Evolutionary conservation across 2,113 vertebrate species (phyloP).

Genomic region (Terrapene triunguis): DNA sequence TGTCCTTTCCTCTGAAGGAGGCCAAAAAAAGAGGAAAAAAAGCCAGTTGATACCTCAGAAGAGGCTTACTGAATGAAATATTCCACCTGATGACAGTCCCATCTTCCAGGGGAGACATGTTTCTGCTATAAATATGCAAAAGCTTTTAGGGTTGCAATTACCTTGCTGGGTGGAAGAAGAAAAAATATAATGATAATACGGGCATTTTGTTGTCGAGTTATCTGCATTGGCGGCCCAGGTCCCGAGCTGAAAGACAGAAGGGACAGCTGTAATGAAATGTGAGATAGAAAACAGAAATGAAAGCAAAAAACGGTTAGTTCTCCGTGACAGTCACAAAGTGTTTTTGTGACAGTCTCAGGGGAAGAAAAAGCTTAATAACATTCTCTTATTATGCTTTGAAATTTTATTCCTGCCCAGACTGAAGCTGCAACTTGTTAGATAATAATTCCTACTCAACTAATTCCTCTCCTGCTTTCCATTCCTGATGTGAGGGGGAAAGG

Average conservation of each 20-base stretch:
- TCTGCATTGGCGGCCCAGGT: constrained; percentile 39
- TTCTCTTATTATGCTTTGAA: constrained; percentile 52
- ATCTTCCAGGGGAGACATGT: constrained; percentile 37
- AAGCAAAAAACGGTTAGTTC: constrained; percentile 60
- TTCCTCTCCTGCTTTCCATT: constrained; percentile 40
- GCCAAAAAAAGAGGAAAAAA: constrained; percentile 38
- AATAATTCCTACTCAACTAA: constrained; percentile 42
- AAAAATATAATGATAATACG: constrained; percentile 11
- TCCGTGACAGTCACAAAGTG: constrained; percentile 47
- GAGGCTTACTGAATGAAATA: constrained; percentile 61
- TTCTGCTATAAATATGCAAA: constrained; percentile 53
- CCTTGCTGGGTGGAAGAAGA: constrained; percentile 19
- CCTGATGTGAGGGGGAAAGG: neutral
- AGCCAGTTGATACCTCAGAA: constrained; percentile 28
- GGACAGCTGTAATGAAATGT: constrained; percentile 68
- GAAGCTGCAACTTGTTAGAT: constrained; percentile 46
- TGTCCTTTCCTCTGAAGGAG: constrained; percentile 61
- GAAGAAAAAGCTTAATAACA: constrained; percentile 52
- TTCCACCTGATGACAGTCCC: constrained; percentile 34
- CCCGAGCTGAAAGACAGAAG: constrained; percentile 53
- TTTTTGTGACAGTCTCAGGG: constrained; percentile 46
- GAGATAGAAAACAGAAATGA: constrained; percentile 60
- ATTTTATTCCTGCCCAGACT: constrained; percentile 33
- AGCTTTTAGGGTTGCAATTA: constrained; percentile 54
- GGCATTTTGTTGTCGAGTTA: constrained; percentile 63